Percentiles rank a stretch among this genome's conserved stretches.
These are phyloP conservation scores for Eustalomyia histrio DNA, from an alignment of 2,888 invertebrate genomes.

Conservation along the genomic window DNA sequence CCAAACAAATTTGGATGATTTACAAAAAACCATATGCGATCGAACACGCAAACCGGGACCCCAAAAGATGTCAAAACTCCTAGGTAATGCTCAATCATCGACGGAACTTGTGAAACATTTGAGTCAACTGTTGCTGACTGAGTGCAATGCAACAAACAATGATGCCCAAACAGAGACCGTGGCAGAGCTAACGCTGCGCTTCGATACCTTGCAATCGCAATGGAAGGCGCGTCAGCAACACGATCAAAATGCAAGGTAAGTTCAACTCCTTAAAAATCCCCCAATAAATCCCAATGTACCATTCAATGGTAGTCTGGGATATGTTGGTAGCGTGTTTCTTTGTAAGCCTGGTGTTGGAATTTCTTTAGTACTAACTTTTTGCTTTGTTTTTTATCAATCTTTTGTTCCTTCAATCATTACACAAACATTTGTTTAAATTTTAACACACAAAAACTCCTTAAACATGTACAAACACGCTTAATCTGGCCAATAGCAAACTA, in stretches of 20 bases:
- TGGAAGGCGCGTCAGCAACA: conserved; percentile 88
- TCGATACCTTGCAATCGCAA: conserved; percentile 84
- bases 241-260: conserved; percentile 88
- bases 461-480: conserved; percentile 54
- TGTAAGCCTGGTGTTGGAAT: conserved; percentile 49
- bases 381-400: conserved; percentile 12
- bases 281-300: background rate
- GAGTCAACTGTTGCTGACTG: conserved; percentile 86
- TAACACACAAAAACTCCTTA: conserved; percentile 37
- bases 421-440: conserved; percentile 33
- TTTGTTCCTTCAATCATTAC: conserved; percentile 43
- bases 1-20: conserved; percentile 83
- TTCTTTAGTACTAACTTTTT: conserved; percentile 59
- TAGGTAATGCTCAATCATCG: conserved; percentile 89
- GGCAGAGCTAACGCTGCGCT: conserved; percentile 83
- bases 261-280: conserved; percentile 48
- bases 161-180: conserved; percentile 85
- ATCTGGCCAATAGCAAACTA: conserved; percentile 75
- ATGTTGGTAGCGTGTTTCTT: conserved; percentile 46
- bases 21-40: conserved; percentile 83
- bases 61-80: conserved; percentile 87
- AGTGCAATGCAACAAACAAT: conserved; percentile 85
- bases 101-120: conserved; percentile 91
- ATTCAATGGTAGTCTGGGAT: background rate
- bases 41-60: conserved; percentile 83